A percentile compares a stretch with the other conserved stretches of the same genome.
These are phyloP conservation scores for Lepidurus apus DNA, from an alignment of 1,140 invertebrate species.

Conservation along the genomic window DNA sequence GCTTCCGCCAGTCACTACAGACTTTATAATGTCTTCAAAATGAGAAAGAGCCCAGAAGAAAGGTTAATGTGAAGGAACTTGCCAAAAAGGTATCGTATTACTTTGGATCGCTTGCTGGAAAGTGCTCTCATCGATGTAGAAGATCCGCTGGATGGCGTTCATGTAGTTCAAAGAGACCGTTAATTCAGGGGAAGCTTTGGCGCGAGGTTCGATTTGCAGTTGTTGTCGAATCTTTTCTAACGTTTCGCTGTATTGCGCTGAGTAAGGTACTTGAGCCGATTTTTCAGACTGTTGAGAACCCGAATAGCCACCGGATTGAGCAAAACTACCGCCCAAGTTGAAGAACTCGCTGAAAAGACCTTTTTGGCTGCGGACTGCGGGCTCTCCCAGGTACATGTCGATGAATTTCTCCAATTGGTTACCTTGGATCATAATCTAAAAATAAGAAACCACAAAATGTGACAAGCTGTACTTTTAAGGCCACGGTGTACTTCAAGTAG, in stretches of 20 bases:
- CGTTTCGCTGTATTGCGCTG: not conserved
- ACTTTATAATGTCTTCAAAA: not conserved
- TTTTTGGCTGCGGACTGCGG: constrained; percentile 20
- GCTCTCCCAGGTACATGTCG: constrained; percentile 27
- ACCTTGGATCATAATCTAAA: not conserved
- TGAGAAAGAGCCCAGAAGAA: not conserved
- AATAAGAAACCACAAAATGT: not conserved
- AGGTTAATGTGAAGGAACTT: not conserved
- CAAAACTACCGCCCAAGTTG: not conserved
- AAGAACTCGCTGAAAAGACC: constrained; percentile 9
- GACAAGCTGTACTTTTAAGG: not conserved
- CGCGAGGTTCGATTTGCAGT: constrained; percentile 34
- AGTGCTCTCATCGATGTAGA: constrained; percentile 23
- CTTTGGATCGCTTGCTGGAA: constrained; percentile 24
- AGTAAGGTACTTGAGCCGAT: not conserved
- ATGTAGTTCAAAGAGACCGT: constrained; percentile 28
- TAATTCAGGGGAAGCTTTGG: constrained; percentile 27
- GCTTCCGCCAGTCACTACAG: not conserved
- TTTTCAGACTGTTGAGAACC: not conserved
- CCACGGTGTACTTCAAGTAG: too few species aligned
- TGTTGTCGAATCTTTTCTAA: constrained; percentile 31
- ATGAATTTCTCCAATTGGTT: constrained; percentile 31
- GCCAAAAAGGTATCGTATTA: not conserved
- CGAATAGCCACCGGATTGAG: not conserved
- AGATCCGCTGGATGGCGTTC: constrained; percentile 32